These are phyloP conservation scores for Calosoma granatense DNA, from an alignment of 1,140 invertebrate genomes.

Conservation along the genomic window DNA sequence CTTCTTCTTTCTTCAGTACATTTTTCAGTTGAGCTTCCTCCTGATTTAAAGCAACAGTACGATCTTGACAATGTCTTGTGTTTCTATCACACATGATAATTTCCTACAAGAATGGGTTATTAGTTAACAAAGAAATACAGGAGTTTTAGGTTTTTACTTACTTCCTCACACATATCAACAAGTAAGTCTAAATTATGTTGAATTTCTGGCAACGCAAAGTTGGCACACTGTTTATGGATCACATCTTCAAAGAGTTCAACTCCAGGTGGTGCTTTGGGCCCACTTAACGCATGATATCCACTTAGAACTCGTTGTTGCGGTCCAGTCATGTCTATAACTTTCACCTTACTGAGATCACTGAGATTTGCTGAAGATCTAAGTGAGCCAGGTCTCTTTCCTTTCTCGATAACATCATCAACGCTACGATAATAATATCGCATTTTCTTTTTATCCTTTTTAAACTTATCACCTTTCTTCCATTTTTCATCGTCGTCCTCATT, in stretches of 20 bases:
- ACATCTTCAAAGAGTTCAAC: conserved; percentile 51
- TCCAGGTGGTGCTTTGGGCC: conserved; percentile 45
- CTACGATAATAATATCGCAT: conserved; percentile 82
- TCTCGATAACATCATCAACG: conserved; percentile 86
- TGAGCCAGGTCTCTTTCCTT: conserved; percentile 54
- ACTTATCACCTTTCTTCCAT: conserved; percentile 41
- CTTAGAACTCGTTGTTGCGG: conserved; percentile 87
- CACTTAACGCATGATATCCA: conserved; percentile 81
- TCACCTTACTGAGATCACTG: conserved; percentile 69
- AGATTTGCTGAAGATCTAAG: not conserved
- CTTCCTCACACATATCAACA: conserved; percentile 87
- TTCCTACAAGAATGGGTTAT: conserved; percentile 42
- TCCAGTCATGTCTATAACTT: conserved; percentile 98
- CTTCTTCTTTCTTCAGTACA: conserved; percentile 62
- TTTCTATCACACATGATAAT: conserved; percentile 83
- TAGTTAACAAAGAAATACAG: conserved; percentile 13
- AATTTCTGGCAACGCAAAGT: conserved; percentile 78
- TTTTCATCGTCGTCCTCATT: conserved; percentile 48
- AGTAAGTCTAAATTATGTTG: conserved; percentile 86
- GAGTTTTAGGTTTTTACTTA: too few species aligned
- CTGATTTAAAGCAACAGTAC: conserved; percentile 64
- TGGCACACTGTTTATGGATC: conserved; percentile 46
- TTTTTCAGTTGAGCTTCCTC: conserved; percentile 65
- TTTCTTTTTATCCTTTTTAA: conserved; percentile 30
- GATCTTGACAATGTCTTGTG: conserved; percentile 63